Conservation (phyloP, 2,113 vertebrate genomes). For the Phylloscopus trochiloides region DNA sequence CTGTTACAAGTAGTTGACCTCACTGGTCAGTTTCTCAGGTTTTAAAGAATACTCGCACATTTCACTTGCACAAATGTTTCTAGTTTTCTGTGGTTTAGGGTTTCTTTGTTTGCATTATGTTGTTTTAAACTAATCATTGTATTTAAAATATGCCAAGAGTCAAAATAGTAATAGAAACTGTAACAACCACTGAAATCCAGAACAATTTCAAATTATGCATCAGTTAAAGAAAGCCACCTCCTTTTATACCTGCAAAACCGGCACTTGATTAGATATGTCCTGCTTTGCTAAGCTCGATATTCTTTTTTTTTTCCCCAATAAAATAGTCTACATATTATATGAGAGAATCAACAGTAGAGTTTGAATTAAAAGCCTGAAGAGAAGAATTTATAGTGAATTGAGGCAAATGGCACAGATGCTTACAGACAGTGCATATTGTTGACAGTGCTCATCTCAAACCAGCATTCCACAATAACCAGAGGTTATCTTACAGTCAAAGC, state of each 20-base stretch:
- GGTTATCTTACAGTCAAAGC: constrained; percentile 62
- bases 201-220: background rate
- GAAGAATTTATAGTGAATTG: background rate
- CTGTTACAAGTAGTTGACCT: background rate
- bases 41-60: background rate
- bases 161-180: background rate
- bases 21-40: background rate
- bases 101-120: background rate
- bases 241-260: background rate
- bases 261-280: background rate
- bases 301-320: background rate
- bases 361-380: constrained; percentile 52
- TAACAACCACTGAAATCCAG: background rate
- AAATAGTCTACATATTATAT: background rate
- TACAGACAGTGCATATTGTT: constrained; percentile 39
- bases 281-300: background rate
- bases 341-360: constrained; percentile 25
- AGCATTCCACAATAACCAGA: constrained; percentile 62
- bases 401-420: constrained; percentile 42
- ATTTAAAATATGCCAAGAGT: background rate
- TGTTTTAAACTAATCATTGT: background rate
- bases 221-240: background rate
- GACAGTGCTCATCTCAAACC: constrained; percentile 59
- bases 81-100: background rate
- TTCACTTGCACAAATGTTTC: background rate